Base-by-base conservation (phyloP, 1,140 invertebrate genomes). In the Plodia interpunctella region DNA sequence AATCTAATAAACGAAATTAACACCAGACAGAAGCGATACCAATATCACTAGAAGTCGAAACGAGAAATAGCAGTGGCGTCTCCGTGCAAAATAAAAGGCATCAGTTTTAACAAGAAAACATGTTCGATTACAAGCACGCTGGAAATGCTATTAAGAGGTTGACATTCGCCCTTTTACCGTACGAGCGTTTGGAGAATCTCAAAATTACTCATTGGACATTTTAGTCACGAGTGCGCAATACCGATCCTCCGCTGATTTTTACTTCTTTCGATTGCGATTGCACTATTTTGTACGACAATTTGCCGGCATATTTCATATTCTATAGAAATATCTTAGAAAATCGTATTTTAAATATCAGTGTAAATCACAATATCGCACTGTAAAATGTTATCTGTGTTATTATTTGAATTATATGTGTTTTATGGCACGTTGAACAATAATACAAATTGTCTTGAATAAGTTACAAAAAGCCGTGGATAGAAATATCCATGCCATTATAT, bases 241-340 rank as follows among this genome's bases (percentile, higher is more conserved):
- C 67, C 77, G 64, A 72, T 76, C 68, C 74, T 56, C 68, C 76
- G 76, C 74, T 88, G 86, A 88, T 88, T 88, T 88, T 87, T 87
- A 86, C 84, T 86, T 88, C 83, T 87, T 86, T 87, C 70, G 69
- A 81, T 86, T 83, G 78, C 81, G 67, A 87, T 83, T 83, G 84
- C 80, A 77, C 76, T 80, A 85, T 83, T 87, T 78, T 72, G 78
- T 70, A 71, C 66, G 67, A 74, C 75, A 83, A 88, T 87, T 86
- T 83, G 70, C 83, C 80, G 82, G 75, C 75, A 77, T 83, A 78
- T 76, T 69, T 55, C 18, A 49, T 13, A 13, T 28, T 55, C 15
- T 17, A 17, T 11, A 32, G 18, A 25, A 25, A 25, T 25, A n/a
- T 25, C 21, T 25, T 2, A 3, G 21, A 25, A 25, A n/a, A n/a